Conservation (phyloP, 92 coral and sea anemone species). For the Palythoa grandis region DNA sequence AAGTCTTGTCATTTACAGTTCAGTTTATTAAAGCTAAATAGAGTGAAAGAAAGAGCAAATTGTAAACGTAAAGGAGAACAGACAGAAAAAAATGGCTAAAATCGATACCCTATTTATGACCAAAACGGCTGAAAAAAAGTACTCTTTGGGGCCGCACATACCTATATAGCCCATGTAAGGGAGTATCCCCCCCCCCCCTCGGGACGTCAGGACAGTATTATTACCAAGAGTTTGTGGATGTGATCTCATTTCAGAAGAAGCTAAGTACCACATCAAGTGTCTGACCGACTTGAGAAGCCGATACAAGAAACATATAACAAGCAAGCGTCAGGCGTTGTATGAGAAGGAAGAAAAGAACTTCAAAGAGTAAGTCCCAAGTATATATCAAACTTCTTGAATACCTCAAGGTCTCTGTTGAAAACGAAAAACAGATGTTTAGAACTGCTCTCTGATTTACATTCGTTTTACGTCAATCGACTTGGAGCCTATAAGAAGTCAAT, state of each 20-base stretch:
- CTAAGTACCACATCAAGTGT: too few relatives aligned
- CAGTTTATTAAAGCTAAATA: conserved; percentile 66
- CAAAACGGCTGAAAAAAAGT: too few relatives aligned
- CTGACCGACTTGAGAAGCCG: too few relatives aligned
- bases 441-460: background rate
- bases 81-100: conserved; percentile 47
- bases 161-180: too few relatives aligned
- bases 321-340: conserved; percentile 52
- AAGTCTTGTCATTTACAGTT: conserved; percentile 75
- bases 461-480: background rate
- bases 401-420: conserved; percentile 53
- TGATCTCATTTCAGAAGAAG: too few relatives aligned
- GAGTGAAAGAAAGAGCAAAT: conserved; percentile 62
- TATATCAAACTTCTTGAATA: conserved; percentile 64
- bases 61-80: conserved; percentile 41
- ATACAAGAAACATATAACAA: conserved; percentile 54
- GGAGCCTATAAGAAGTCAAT: background rate
- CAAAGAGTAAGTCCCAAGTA: conserved; percentile 69
- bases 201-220: conserved; percentile 60
- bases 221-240: too few relatives aligned
- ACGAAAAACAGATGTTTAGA: too few relatives aligned
- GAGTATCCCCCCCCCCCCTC: too few relatives aligned
- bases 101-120: conserved; percentile 55
- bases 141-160: too few relatives aligned
- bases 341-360: conserved; percentile 56